These are phyloP conservation scores for Nephrotoma guestfalica DNA, from an alignment of 2,888 invertebrate genomes.

Conservation along the genomic window DNA sequence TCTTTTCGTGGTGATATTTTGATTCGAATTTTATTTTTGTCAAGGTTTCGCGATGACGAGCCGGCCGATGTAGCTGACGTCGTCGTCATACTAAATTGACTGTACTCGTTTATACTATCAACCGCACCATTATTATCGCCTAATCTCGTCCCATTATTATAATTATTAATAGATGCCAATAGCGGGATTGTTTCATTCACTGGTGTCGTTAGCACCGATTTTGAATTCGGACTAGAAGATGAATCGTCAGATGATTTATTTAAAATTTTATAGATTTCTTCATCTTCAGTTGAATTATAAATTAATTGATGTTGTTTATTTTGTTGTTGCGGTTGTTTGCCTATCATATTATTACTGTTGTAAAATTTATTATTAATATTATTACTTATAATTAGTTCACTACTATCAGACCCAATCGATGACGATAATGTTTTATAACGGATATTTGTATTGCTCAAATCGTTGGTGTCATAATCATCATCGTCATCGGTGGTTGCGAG, in stretches of 20 bases:
- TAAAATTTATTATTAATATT: not conserved
- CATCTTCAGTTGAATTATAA: not conserved
- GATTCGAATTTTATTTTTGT: not conserved
- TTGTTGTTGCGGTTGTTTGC: not conserved
- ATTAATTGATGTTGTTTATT: not conserved
- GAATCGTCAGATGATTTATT: constrained; percentile 14
- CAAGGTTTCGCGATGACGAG: not conserved
- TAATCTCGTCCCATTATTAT: not conserved
- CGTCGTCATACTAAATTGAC: not conserved
- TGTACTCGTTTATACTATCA: not conserved
- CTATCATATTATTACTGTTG: not conserved
- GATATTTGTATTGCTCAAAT: constrained; percentile 9
- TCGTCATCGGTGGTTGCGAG: constrained; percentile 11
- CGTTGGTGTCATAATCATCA: constrained; percentile 6
- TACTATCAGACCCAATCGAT: constrained; percentile 10
- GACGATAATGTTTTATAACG: constrained; percentile 12
- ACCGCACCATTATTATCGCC: not conserved
- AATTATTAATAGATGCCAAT: not conserved
- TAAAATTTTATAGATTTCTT: not conserved
- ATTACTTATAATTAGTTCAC: not conserved
- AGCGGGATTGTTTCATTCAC: constrained; percentile 14
- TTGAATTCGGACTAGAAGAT: constrained; percentile 15
- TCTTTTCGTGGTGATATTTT: not conserved
- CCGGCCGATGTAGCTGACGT: not conserved
- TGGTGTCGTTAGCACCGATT: constrained; percentile 15